Percentiles rank a stretch among this genome's conserved stretches.
These are phyloP conservation scores for Siniperca knerii DNA, from an alignment of 2,113 vertebrate genomes.

Conservation along the genomic window DNA sequence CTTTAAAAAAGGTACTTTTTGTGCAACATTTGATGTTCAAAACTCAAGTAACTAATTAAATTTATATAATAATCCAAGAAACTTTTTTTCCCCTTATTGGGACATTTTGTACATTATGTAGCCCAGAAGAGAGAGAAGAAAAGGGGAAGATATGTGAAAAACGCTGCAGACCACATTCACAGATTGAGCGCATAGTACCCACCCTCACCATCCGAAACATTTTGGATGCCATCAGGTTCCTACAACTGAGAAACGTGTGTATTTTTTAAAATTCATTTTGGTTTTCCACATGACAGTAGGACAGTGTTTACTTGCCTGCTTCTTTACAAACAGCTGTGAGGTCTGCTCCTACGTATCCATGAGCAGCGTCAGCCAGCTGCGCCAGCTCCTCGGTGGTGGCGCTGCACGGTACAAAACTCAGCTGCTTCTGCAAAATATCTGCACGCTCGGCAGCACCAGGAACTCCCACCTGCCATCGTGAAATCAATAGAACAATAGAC, in stretches of 20 bases:
- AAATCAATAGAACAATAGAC: background rate
- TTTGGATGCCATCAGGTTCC: background rate
- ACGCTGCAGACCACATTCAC: background rate
- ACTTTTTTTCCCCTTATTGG: background rate
- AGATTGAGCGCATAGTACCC: too few species aligned
- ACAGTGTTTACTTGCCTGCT: slow-evolving; percentile 87
- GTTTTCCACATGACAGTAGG: background rate
- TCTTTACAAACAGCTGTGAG: slow-evolving; percentile 94
- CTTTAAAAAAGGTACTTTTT: background rate
- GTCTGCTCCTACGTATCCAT: slow-evolving; percentile 97
- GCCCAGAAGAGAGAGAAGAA: background rate
- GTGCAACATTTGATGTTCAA: background rate
- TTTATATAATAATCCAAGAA: background rate
- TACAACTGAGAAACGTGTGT: background rate
- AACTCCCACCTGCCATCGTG: slow-evolving; percentile 84
- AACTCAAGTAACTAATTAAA: background rate
- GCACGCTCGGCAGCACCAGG: slow-evolving; percentile 88
- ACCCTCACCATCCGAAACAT: background rate
- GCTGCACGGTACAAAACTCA: slow-evolving; percentile 84
- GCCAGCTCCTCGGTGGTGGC: slow-evolving; percentile 83
- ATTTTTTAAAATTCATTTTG: background rate
- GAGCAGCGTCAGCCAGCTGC: slow-evolving; percentile 87
- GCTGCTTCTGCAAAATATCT: slow-evolving; percentile 91
- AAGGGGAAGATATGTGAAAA: background rate
- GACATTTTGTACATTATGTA: background rate